phyloP scores from a whole-genome alignment of 1,140 invertebrate genomes.

The Steinernema feltiae region DNA sequence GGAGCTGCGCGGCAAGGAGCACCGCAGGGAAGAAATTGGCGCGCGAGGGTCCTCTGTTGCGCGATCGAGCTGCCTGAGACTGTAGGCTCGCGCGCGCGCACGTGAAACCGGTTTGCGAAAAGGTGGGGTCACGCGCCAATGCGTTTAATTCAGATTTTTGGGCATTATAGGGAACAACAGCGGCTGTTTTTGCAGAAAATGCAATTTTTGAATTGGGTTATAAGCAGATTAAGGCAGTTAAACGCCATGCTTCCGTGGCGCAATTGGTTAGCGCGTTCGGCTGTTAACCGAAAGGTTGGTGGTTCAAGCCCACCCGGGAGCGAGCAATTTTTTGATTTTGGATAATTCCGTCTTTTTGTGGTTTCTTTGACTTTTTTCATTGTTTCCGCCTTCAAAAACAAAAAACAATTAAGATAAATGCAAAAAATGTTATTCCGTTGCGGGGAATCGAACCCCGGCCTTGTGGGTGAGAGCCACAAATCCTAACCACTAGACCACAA shows the following conservation, averaged over 20 bases:
- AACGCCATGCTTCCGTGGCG: not conserved
- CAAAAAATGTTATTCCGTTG: not conserved
- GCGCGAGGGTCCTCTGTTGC: not conserved
- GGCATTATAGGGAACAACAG: constrained; percentile 9
- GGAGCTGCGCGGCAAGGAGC: not conserved
- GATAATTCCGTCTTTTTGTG: not conserved
- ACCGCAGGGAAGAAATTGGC: constrained; percentile 2
- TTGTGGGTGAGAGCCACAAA: not conserved
- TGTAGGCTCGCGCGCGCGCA: not conserved
- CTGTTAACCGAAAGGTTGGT: constrained; percentile 37
- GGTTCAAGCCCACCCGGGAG: constrained; percentile 29
- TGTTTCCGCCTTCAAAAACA: too few species aligned
- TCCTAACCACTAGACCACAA: not conserved
- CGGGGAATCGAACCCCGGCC: not conserved
- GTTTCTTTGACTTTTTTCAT: not conserved
- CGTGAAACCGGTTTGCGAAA: not conserved
- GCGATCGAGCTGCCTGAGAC: not conserved
- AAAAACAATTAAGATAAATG: too few species aligned
- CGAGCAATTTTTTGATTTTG: not conserved
- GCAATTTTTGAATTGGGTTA: not conserved
- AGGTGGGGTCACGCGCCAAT: not conserved
- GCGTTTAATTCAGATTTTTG: constrained; percentile 10
- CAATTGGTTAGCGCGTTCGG: constrained; percentile 28
- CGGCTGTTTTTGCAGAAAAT: not conserved
- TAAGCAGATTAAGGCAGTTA: not conserved